Percentiles rank a stretch among this genome's conserved stretches.
These are phyloP conservation scores for Muntiacus reevesi DNA, from an alignment of 2,113 vertebrate genomes.

Conservation along the genomic window DNA sequence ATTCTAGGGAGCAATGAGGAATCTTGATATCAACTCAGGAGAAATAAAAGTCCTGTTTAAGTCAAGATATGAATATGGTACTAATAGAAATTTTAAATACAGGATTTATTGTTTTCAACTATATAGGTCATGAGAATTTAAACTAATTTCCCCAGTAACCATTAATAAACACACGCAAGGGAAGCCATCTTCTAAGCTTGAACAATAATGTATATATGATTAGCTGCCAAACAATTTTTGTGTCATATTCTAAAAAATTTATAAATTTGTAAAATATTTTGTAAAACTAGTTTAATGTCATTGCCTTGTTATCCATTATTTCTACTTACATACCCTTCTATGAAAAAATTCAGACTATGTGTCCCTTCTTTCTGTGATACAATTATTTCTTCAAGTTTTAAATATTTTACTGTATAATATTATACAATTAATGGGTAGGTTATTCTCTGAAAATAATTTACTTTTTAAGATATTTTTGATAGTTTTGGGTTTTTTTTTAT, in stretches of 20 bases:
- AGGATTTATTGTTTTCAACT: not conserved
- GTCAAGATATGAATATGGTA: not conserved
- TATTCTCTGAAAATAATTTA: not conserved
- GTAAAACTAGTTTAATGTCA: not conserved
- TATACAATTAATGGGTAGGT: not conserved
- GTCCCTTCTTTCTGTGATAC: not conserved
- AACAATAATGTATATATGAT: not conserved
- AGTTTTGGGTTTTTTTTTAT: not conserved
- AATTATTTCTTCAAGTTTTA: not conserved
- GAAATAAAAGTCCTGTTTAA: not conserved
- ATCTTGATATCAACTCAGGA: not conserved
- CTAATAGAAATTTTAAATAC: not conserved
- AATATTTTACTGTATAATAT: not conserved
- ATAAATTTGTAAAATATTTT: not conserved
- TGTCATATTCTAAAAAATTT: not conserved
- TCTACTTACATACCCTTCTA: not conserved
- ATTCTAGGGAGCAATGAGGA: not conserved
- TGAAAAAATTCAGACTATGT: not conserved
- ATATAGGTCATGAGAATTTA: not conserved
- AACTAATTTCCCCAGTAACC: not conserved
- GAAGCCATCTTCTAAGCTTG: not conserved
- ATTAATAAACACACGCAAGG: not conserved
- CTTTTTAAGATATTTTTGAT: not conserved
- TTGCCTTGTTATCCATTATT: not conserved
- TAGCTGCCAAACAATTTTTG: not conserved